Percentiles rank a stretch among this genome's conserved stretches.
Evolutionary conservation across 2,888 invertebrate species (phyloP).

Genomic region (Schizaphis graminum): DNA sequence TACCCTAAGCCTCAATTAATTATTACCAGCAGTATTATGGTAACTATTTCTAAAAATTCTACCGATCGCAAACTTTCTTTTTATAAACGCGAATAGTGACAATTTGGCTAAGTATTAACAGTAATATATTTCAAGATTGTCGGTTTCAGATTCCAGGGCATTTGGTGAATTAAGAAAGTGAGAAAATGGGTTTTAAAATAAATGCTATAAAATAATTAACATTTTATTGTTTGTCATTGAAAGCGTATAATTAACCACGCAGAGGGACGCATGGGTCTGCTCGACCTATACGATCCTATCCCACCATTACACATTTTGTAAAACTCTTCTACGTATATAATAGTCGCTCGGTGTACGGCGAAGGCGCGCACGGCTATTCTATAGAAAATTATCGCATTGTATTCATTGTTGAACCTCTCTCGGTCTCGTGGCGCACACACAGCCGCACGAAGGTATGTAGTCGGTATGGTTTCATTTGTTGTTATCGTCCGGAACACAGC

Average conservation of each 20-base stretch:
- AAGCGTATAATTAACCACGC: background rate
- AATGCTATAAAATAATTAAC: background rate
- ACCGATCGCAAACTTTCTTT: background rate
- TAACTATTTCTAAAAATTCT: background rate
- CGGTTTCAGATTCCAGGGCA: background rate
- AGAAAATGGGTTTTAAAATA: background rate
- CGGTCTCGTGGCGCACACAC: background rate
- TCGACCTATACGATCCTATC: background rate
- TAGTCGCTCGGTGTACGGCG: background rate
- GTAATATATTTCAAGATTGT: background rate
- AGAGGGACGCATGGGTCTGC: background rate
- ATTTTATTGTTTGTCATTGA: background rate
- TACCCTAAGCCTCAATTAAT: background rate
- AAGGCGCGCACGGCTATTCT: background rate
- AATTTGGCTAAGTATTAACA: no score
- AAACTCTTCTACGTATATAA: background rate
- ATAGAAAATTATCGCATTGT: background rate
- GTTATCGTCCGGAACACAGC: background rate
- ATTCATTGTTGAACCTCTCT: background rate
- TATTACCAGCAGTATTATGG: background rate
- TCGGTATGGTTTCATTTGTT: background rate
- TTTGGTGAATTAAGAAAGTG: background rate
- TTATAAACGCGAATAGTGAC: background rate
- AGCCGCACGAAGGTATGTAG: background rate
- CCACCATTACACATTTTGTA: background rate